Base-by-base conservation (phyloP, 2,888 invertebrate genomes). In the Brassicogethes aeneus region DNA sequence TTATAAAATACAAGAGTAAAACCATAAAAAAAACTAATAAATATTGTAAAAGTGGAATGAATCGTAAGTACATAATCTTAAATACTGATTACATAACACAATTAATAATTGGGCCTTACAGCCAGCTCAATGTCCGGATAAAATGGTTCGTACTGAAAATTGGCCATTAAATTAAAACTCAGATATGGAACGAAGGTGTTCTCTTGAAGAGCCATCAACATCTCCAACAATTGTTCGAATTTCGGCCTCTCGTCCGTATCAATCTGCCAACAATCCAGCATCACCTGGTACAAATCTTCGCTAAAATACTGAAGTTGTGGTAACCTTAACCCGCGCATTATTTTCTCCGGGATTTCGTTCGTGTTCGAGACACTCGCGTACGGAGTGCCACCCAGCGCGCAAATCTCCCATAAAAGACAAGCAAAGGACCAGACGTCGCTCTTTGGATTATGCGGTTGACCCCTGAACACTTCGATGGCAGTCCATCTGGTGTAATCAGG, bases 401-500 rank as follows among this genome's bases (percentile, higher is more conserved):
- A 73, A 44, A 84, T 79, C 66, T 91, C 91, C 90, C 90, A 91
- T 45, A 89, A 69, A 8, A 89, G 62, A 44, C 86, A 80, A 0
- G 85, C 89, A 63, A 81, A 88, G 0, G 88, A 83, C 90, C 90
- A 91, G 3, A 87, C 75, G 57, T 89, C 87, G 40, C 84, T 83
- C 55, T 85, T 81, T 2, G 72, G 69, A n/a, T 80, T 78, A 51
- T 75, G 79, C 36, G 79, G 76, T 37, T 78, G 79, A 53, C 79
- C 78, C 17, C 79, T 76, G 47, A 89, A 70, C 55, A 83, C 80
- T 64, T 91, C 91, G 15, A 82, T 77, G 0, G 90, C 81, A 3
- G 79, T 79, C 89, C 89, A 90, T 33, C 90, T 70, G 1, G 81
- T 78, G 52, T 82, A 80, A 57, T 89, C 87, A 1, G 82, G 75